A percentile compares a stretch with the other conserved stretches of the same genome.
phyloP scores from a whole-genome alignment of 2,888 invertebrate species.

The Lampropteryx suffumata region DNA sequence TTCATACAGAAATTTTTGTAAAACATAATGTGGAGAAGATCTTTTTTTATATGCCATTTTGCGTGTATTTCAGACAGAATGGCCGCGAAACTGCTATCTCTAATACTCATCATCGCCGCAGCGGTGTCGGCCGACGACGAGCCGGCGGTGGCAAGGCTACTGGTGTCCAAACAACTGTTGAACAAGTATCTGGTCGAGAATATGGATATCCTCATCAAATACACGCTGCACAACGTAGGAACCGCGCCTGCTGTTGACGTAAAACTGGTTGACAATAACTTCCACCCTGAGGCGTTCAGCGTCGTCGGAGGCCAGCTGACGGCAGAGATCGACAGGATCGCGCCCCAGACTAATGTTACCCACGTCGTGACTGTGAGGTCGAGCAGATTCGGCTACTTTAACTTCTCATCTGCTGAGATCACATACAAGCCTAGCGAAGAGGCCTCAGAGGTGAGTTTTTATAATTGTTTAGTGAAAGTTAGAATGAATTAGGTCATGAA shows the following conservation, averaged over 20 bases:
- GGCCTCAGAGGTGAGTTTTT: conserved; percentile 84
- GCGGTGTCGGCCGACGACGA: conserved; percentile 85
- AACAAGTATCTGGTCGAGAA: conserved; percentile 98
- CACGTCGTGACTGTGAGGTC: conserved; percentile 97
- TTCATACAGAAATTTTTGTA: conserved; percentile 19
- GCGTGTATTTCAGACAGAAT: conserved; percentile 64
- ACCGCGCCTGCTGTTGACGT: conserved; percentile 95
- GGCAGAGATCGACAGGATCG: conserved; percentile 93
- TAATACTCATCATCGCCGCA: conserved; percentile 71
- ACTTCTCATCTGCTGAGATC: conserved; percentile 97
- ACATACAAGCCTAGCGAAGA: conserved; percentile 94
- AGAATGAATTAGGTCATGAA: too few species aligned
- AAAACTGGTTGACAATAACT: conserved; percentile 93
- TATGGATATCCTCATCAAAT: conserved; percentile 97
- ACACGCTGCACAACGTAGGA: conserved; percentile 96
- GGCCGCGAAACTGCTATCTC: conserved; percentile 69
- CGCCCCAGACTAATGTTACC: conserved; percentile 95
- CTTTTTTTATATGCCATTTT: neutral
- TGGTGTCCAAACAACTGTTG: conserved; percentile 96
- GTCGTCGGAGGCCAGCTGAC: conserved; percentile 93
- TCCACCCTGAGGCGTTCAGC: conserved; percentile 95
- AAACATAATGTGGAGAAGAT: too few species aligned
- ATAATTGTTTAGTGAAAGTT: conserved; percentile 3
- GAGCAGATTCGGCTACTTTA: conserved; percentile 95
- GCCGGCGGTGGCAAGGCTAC: conserved; percentile 89